Percentiles rank a stretch among this genome's conserved stretches.
Evolutionary conservation across 2,113 vertebrate genomes (phyloP).

Genomic region (Corythornis madagascariensis): DNA sequence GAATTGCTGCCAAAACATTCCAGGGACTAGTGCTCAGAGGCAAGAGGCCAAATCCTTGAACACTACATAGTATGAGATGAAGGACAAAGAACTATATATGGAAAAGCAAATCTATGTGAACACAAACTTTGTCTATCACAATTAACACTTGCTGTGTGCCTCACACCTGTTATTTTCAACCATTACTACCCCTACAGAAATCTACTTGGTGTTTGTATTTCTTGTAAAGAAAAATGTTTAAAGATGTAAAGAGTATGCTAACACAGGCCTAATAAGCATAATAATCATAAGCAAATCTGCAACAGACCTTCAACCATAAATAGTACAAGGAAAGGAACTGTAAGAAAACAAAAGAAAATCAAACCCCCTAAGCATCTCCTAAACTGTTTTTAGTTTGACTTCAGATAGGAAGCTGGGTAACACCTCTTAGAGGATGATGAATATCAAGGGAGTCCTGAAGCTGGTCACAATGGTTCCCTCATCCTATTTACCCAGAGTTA

Average conservation of each 20-base stretch:
- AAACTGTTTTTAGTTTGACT: not conserved
- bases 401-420: not conserved
- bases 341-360: not conserved
- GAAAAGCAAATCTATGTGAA: not conserved
- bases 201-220: not conserved
- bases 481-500: not conserved
- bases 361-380: rapidly evolving
- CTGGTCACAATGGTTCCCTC: not conserved
- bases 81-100: not conserved
- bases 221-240: not conserved
- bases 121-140: not conserved
- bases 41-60: not conserved
- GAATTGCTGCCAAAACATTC: constrained; percentile 33
- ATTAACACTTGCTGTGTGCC: not conserved
- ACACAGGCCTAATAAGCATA: not conserved
- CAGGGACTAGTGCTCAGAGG: not conserved
- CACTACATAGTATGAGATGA: not conserved
- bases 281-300: not conserved
- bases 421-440: not conserved
- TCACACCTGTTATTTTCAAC: not conserved
- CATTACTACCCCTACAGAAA: not conserved
- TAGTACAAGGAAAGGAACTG: not conserved
- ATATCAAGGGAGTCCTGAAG: not conserved
- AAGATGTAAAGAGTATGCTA: not conserved
- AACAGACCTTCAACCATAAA: not conserved